These are phyloP conservation scores for Podargus strigoides DNA, from an alignment of 2,797 vertebrate genomes.

Conservation along the genomic window DNA sequence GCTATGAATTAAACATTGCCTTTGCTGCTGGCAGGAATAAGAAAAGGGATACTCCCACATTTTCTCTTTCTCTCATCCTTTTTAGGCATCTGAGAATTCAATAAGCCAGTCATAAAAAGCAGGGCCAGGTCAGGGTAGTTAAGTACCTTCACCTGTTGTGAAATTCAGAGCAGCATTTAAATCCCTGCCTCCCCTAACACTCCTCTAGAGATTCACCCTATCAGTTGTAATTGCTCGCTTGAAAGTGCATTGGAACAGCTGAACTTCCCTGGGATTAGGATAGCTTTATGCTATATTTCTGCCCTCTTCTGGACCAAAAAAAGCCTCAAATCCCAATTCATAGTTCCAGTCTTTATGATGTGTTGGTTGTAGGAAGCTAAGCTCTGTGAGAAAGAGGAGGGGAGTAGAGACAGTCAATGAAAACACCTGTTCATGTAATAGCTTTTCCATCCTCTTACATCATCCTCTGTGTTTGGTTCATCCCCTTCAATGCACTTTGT, in stretches of 20 bases:
- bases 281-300: not conserved
- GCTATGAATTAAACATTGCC: not conserved
- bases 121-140: not conserved
- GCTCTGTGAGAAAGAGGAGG: not conserved
- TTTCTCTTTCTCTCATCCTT: not conserved
- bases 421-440: not conserved
- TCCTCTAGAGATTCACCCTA: not conserved
- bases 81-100: not conserved
- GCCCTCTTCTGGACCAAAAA: not conserved
- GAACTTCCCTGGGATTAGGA: not conserved
- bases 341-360: not conserved
- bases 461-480: not conserved
- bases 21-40: not conserved
- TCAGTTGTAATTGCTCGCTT: conserved; percentile 4
- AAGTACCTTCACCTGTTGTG: conserved; percentile 9
- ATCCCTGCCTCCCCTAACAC: not conserved
- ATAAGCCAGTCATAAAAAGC: not conserved
- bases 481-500: not conserved
- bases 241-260: not conserved
- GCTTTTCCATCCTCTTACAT: not conserved
- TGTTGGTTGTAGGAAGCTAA: not conserved
- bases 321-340: not conserved
- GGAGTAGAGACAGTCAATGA: not conserved
- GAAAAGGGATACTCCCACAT: not conserved
- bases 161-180: conserved; percentile 39